Conservation (phyloP, 2,888 invertebrate species). For the Ommatoiulus sabulosus region DNA sequence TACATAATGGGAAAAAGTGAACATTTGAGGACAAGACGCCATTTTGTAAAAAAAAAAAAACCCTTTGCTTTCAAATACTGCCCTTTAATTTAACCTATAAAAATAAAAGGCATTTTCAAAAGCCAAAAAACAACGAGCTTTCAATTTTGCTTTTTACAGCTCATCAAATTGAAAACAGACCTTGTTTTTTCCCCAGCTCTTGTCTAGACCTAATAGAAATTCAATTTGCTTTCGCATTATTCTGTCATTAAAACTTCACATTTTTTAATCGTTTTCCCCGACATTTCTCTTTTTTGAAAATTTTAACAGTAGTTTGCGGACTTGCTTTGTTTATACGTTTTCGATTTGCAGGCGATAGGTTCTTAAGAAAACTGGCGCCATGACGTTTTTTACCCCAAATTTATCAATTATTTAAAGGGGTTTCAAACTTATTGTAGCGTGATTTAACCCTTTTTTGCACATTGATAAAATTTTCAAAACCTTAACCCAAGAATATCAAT, state of each 20-base stretch:
- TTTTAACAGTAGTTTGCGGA: background rate
- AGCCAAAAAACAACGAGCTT: background rate
- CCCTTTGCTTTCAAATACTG: background rate
- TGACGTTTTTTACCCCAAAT: background rate
- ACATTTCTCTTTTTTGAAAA: background rate
- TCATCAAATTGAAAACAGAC: conserved; percentile 16
- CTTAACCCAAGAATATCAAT: background rate
- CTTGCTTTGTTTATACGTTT: background rate
- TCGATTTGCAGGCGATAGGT: background rate
- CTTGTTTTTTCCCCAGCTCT: background rate
- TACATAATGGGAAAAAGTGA: background rate
- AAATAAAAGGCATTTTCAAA: conserved; percentile 6
- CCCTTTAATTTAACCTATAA: conserved; percentile 19
- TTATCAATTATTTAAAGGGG: background rate
- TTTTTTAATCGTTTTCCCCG: conserved; percentile 23
- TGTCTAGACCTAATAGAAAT: conserved; percentile 34
- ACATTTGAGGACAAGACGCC: background rate
- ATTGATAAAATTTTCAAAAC: background rate
- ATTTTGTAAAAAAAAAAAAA: background rate
- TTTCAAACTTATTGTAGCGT: background rate
- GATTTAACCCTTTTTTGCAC: background rate
- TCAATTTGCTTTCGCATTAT: conserved; percentile 28
- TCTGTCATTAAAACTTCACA: conserved; percentile 20
- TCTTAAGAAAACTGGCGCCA: conserved; percentile 7
- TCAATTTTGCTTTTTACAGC: conserved; percentile 22